A percentile compares a stretch with the other conserved stretches of the same genome.
phyloP scores from a whole-genome alignment of 2,113 vertebrate genomes.

The Spheniscus mendiculus region DNA sequence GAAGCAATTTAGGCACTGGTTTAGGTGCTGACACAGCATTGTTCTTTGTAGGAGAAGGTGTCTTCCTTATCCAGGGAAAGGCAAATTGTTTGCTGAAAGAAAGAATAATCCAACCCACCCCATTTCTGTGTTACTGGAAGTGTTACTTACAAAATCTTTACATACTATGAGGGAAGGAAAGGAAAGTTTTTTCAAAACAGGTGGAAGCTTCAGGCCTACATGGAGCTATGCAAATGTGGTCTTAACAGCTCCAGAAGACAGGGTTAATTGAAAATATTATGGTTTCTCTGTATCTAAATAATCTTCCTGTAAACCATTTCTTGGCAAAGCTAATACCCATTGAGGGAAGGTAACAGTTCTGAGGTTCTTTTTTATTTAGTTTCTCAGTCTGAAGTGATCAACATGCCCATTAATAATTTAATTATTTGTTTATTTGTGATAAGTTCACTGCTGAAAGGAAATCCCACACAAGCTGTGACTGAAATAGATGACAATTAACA shows the following conservation, averaged over 20 bases:
- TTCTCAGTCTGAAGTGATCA: not conserved
- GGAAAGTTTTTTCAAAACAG: not conserved
- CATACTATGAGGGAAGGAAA: not conserved
- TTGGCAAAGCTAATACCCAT: not conserved
- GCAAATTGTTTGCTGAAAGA: not conserved
- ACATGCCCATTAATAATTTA: constrained; percentile 15
- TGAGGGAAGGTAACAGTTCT: not conserved
- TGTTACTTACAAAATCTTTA: not conserved
- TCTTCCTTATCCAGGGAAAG: not conserved
- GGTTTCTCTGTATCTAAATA: not conserved
- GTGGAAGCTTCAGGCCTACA: not conserved
- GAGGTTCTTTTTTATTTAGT: not conserved
- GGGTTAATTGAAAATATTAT: not conserved
- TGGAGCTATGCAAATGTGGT: not conserved
- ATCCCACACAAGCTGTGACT: not conserved
- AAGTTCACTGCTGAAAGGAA: constrained; percentile 23
- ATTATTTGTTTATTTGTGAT: constrained; percentile 32
- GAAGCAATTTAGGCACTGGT: not conserved
- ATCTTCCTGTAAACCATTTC: not conserved
- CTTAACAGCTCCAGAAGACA: not conserved
- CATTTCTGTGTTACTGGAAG: not conserved
- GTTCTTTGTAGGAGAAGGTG: not conserved
- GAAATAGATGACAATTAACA: constrained; percentile 33
- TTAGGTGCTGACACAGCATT: not conserved
- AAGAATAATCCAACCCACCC: not conserved